Base-by-base conservation (phyloP, 2,888 invertebrate genomes). In the Scaptomyza caliginosa region DNA sequence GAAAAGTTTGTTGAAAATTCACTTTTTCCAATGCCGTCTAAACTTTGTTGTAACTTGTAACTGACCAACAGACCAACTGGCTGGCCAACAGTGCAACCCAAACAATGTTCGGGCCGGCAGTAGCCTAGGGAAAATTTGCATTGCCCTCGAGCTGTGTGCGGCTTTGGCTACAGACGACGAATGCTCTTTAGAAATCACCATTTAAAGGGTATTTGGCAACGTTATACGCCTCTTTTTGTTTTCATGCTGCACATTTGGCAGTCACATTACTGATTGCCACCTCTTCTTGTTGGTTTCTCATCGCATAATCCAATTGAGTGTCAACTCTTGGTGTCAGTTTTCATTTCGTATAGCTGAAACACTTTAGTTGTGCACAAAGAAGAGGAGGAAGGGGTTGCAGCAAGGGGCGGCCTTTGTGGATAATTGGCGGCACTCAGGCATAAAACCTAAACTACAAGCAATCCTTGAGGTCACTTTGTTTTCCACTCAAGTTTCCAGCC, bases 291-390 rank as follows among this genome's bases (percentile, higher is more conserved):
- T 55, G 55, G 52, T 51, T 57, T 62, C 56, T 49, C 42, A 50
- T 39, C 64, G 66, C 63, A 74, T 77, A 77, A 87, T 74, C 74
- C 74, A 85, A 87, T 86, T 85, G 58, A 76, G 68, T 80, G 86
- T 75, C 77, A 71, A 74, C 66, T 30, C n/a, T 77, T 64, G 86
- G 86, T 85, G 78, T 87, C 88, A 79, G 45, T 75, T 88, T 87
- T 82, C 79, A 71, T 79, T 88, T 62, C 56, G 49, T 51, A 71
- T 64, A 81, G 55, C 50, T n/a, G 42, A 63, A 69, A 77, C 74
- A 80, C 64, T 59, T 68, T 59, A 28, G 26, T 26, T 26, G 11
- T 50, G 32, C 1, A 13, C 3, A 30, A 21, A 10, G 28, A 34
- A 28, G 32, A 13, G 11, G 13, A 36, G 32, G 36, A 19, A 39